Conservation (phyloP, 2,888 invertebrate genomes). For the Nymphalis polychloros region DNA sequence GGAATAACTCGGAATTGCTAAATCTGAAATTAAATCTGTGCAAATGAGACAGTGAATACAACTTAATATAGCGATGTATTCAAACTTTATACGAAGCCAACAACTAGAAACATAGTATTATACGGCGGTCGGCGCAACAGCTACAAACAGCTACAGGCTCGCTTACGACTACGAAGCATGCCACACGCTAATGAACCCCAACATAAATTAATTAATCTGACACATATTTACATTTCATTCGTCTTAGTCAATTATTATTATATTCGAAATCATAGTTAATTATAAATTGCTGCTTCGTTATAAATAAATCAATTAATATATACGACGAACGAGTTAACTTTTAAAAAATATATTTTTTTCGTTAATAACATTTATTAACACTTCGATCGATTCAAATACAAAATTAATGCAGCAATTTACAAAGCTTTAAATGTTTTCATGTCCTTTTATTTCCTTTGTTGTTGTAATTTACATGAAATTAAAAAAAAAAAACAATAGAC, state of each 20-base stretch:
- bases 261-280: slow-evolving; percentile 31
- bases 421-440: slow-evolving; percentile 49
- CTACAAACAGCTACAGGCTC: too few species aligned
- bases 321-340: not conserved
- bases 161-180: slow-evolving; percentile 15
- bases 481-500: slow-evolving; percentile 14
- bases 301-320: not conserved
- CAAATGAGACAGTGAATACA: slow-evolving; percentile 9
- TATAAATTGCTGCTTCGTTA: slow-evolving; percentile 14
- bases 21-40: slow-evolving; percentile 14
- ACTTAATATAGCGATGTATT: not conserved
- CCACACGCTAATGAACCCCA: slow-evolving; percentile 42
- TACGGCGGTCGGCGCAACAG: slow-evolving; percentile 11
- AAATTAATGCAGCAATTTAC: slow-evolving; percentile 44
- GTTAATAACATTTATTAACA: slow-evolving; percentile 15
- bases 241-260: slow-evolving; percentile 41
- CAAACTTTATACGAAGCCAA: slow-evolving; percentile 2
- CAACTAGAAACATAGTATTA: slow-evolving; percentile 15
- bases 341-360: slow-evolving; percentile 18
- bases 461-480: slow-evolving; percentile 18
- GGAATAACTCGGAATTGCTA: slow-evolving; percentile 22
- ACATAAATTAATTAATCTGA: slow-evolving; percentile 67
- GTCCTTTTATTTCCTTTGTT: slow-evolving; percentile 23
- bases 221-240: slow-evolving; percentile 64
- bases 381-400: not conserved